These are phyloP conservation scores for Agrochola lychnidis DNA, from an alignment of 2,888 invertebrate genomes.

Conservation along the genomic window DNA sequence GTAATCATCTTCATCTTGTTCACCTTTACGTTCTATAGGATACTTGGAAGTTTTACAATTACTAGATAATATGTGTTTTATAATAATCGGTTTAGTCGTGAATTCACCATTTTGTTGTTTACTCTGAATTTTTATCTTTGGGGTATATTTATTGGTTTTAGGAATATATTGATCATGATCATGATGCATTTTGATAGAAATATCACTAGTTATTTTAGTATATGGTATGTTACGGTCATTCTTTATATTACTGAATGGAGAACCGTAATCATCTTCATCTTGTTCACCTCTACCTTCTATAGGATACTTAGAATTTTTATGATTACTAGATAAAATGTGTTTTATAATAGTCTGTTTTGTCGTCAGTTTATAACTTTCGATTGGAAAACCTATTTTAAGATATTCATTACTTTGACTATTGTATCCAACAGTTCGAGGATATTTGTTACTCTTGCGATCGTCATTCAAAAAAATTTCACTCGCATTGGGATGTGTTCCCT, in stretches of 20 bases:
- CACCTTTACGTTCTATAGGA: too few relatives aligned
- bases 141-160: not conserved
- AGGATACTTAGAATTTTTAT: not conserved
- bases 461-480: not conserved
- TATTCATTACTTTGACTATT: not conserved
- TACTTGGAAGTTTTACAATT: not conserved
- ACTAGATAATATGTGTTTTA: not conserved
- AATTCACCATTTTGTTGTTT: not conserved
- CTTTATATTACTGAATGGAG: not conserved
- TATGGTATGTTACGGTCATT: not conserved
- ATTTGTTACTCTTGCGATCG: not conserved
- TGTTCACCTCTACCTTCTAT: not conserved
- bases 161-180: not conserved
- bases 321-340: not conserved
- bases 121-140: not conserved
- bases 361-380: conserved; percentile 4
- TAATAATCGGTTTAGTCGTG: not conserved
- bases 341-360: not conserved
- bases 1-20: not conserved
- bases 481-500: not conserved
- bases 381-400: not conserved
- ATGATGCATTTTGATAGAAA: not conserved
- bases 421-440: not conserved
- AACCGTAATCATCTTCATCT: not conserved
- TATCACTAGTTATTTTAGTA: not conserved